Base-by-base conservation (phyloP, 2,797 vertebrate genomes). In the Rhyacichthys aspro region DNA sequence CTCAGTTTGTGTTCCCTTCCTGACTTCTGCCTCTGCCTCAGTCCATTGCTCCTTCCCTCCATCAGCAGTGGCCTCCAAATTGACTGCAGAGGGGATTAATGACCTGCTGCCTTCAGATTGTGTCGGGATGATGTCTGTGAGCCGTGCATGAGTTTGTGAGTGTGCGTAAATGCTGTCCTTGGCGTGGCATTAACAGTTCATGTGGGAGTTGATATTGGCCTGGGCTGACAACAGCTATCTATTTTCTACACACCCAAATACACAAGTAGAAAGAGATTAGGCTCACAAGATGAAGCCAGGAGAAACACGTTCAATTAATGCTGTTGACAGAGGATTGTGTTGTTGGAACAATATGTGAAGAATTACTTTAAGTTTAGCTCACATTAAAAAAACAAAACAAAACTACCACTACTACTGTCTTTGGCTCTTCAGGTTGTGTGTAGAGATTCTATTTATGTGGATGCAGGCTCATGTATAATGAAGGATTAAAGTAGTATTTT, bases 141-240 rank as follows among this genome's bases (percentile, higher is more conserved):
- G 59, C 76, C 67, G 60, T 70, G 64, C 47, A 71, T 44, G 28
- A 16, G 68, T 78, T 59, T 79, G 59, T 58, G 57, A 55, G 55
- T 41, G 42, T 23, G 48, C 34, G 45, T 45, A 45, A 68, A 36
- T 39, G 57, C 39, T 8, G 63, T 82, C 76, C 72, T 84, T 75
- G 77, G 64, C 79, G 52, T 59, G 70, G 67, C 56, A 63, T 72
- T 79, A 75, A 72, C 58, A 64, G 75, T 68, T 77, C 86, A 76
- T 49, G 68, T 74, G 84, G 84, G 80, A 81, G 65, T 65, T 66
- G 67, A 67, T 76, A 82, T 84, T 77, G 81, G 74, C 67, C 49
- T 41, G 41, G 5, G 37, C 16, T 79, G 87, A 86, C 84, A 87
- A 72, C 52, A 62, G 61, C 67, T n/a, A 72, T 81, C 64, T 15